These are phyloP conservation scores for Torymus tubicola DNA, from an alignment of 2,888 invertebrate genomes.

Conservation along the genomic window DNA sequence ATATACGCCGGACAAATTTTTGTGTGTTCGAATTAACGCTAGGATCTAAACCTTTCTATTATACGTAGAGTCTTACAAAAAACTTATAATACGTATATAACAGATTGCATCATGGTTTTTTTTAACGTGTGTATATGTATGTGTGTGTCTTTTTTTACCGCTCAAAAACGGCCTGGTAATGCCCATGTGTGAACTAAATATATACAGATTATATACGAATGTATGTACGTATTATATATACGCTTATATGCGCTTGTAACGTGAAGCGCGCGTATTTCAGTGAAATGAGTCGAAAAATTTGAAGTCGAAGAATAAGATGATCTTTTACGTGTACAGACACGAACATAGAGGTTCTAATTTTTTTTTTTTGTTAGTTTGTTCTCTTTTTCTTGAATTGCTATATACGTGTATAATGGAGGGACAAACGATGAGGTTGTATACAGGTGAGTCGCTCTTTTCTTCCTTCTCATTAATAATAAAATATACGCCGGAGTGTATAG, in stretches of 20 bases:
- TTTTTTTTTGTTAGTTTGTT: background rate
- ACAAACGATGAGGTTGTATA: slow-evolving; percentile 34
- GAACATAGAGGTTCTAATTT: slow-evolving; percentile 8
- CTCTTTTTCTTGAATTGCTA: slow-evolving; percentile 4
- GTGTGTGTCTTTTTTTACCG: too few species aligned
- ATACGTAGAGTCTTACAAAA: too few species aligned
- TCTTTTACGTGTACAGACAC: background rate
- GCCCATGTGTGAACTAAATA: slow-evolving; percentile 37
- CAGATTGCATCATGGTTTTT: background rate
- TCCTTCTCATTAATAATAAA: slow-evolving; percentile 32
- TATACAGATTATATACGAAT: background rate
- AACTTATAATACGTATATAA: background rate
- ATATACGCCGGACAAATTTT: too few species aligned
- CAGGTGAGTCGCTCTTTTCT: slow-evolving; percentile 7
- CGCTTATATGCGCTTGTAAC: too few species aligned
- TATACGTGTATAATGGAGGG: slow-evolving; percentile 20
- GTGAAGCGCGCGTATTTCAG: too few species aligned
- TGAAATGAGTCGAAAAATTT: too few species aligned
- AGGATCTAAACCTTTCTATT: too few species aligned
- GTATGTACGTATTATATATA: too few species aligned
- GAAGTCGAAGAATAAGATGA: too few species aligned
- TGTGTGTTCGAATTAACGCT: too few species aligned
- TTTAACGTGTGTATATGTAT: too few species aligned
- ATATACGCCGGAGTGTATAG: slow-evolving; percentile 41
- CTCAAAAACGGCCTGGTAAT: slow-evolving; percentile 8